Base-by-base conservation (phyloP, 1,140 invertebrate genomes). In the Calliphora vicina region DNA sequence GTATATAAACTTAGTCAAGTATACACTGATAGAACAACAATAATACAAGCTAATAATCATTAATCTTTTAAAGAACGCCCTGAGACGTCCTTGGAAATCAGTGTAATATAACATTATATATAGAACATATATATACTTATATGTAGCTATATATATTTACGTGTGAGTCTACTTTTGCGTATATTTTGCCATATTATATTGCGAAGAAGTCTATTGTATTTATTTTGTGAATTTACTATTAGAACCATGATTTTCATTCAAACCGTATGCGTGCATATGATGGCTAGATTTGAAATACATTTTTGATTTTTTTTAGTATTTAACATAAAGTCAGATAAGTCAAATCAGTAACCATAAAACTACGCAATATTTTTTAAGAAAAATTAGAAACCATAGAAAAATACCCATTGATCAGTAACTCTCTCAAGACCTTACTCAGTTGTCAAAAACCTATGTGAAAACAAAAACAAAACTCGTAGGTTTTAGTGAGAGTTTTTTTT, bases 21-120 rank as follows among this genome's bases (percentile, higher is more conserved):
- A 73, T 81, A 82, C 72, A 57, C 43, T 82, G 76, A 81, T 80
- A 80, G 8, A 29, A 72, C 74, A 82, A 80, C 72, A 73, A 82
- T 57, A 78, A 84, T 82, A 84, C 73, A 84, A 84, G 81, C 83
- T 84, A 84, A 84, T 84, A 82, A 84, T 84, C 83, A 84, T 84
- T 84, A 84, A 84, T 84, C 83, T 84, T 84, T 74, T 74, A 74
- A 61, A 72, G 72, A 57, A 84, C 81, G 81, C 72, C 81, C 74
- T 50, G 76, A 84, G 57, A 57, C 83, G 81, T 84, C 73, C 83
- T 84, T 84, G 83, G 71, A 74, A 82, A 81, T 81, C 61, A 67
- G 61, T 67, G 61, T 67, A 67, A 67, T 43, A 76, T n/a, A 35
- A 20, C 73, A 76, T 43, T 26, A 35, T 27, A 57, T 57, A 6